Conservation (phyloP, 2,797 vertebrate genomes). For the Falco naumanni region DNA sequence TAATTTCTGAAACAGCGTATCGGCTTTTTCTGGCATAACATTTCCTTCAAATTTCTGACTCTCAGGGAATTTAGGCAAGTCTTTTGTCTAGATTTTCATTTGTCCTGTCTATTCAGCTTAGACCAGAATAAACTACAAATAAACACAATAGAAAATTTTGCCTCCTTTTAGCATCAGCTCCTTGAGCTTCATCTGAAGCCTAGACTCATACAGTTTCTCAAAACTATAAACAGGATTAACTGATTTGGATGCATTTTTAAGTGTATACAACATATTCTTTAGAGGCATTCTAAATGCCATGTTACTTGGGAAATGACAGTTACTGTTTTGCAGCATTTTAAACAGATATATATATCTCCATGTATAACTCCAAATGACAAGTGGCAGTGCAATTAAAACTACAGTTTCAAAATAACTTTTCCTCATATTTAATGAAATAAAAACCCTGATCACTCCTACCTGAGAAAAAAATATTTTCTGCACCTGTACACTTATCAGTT, state of each 20-base stretch:
- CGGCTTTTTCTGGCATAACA: background rate
- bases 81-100: background rate
- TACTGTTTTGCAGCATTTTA: background rate
- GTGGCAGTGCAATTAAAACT: background rate
- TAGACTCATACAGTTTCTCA: background rate
- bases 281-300: conserved; percentile 4
- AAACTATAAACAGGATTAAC: background rate
- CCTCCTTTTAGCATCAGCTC: background rate
- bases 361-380: background rate
- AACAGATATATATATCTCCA: background rate
- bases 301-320: background rate
- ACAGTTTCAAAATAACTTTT: background rate
- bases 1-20: background rate
- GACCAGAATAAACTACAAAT: background rate
- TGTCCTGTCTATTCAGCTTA: background rate
- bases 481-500: background rate
- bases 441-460: background rate
- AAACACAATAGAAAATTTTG: background rate
- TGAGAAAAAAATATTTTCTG: background rate
- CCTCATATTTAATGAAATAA: background rate
- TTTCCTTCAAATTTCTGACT: background rate
- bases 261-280: background rate
- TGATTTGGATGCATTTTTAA: conserved; percentile 10
- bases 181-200: background rate
- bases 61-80: background rate